Evolutionary conservation across 2,888 invertebrate species (phyloP).

Genomic region (Hirtodrosophila cameraria): DNA sequence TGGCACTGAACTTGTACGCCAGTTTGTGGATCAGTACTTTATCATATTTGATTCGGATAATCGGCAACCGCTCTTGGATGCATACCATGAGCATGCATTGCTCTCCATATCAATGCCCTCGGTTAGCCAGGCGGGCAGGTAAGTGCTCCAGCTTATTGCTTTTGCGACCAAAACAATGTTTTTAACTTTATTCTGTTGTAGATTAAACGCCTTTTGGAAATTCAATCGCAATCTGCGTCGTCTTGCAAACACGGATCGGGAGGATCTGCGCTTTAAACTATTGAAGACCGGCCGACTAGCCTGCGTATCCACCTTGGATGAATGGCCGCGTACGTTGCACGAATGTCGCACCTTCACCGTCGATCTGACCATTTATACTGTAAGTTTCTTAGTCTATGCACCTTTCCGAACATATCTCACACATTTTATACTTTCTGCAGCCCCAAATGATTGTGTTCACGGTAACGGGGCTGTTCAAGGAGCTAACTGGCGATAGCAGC

Average conservation of each 20-base stretch:
- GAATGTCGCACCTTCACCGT: slow-evolving; percentile 94
- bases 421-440: slow-evolving; percentile 85
- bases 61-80: slow-evolving; percentile 91
- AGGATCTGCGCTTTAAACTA: slow-evolving; percentile 86
- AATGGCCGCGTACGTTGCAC: slow-evolving; percentile 94
- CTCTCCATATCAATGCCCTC: slow-evolving; percentile 89
- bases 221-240: slow-evolving; percentile 88
- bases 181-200: slow-evolving; percentile 71
- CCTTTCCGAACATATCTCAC: neutral
- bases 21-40: slow-evolving; percentile 94
- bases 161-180: too few species aligned
- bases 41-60: slow-evolving; percentile 92
- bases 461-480: slow-evolving; percentile 94
- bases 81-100: slow-evolving; percentile 94
- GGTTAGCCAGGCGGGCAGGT: slow-evolving; percentile 83
- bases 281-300: slow-evolving; percentile 90
- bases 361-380: slow-evolving; percentile 90
- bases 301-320: slow-evolving; percentile 92
- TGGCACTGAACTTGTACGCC: slow-evolving; percentile 85
- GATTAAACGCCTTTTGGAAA: slow-evolving; percentile 86
- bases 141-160: slow-evolving; percentile 14
- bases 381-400: slow-evolving; percentile 58
- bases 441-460: slow-evolving; percentile 91
- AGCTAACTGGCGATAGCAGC: slow-evolving; percentile 85
- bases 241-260: slow-evolving; percentile 86